Conservation (phyloP, 2,888 invertebrate genomes). For the Rhamnusium bicolor region DNA sequence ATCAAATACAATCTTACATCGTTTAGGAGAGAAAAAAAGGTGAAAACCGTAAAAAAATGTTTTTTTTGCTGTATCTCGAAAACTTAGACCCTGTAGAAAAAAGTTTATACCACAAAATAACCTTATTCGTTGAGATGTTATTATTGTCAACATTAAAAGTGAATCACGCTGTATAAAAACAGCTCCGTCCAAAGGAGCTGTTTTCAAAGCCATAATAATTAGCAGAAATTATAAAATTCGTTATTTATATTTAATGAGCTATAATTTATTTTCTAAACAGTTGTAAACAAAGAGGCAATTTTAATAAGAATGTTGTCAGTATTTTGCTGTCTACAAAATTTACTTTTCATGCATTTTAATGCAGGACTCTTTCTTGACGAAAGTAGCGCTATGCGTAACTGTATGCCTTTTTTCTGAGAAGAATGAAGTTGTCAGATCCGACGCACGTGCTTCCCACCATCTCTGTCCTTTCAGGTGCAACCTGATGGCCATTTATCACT, state of each 20-base stretch:
- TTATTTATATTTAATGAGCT: not conserved
- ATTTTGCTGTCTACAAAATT: not conserved
- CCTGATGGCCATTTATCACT: too few relatives aligned
- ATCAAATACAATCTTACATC: too few relatives aligned
- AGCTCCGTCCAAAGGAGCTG: too few relatives aligned
- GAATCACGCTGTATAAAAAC: too few relatives aligned
- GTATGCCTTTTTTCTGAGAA: not conserved
- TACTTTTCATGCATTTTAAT: not conserved
- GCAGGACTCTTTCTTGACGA: not conserved
- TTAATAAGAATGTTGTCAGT: not conserved
- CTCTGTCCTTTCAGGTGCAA: not conserved
- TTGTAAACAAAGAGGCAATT: not conserved
- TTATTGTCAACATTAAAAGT: too few relatives aligned
- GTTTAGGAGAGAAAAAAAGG: too few relatives aligned
- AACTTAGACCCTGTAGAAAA: too few relatives aligned
- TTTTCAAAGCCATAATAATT: not conserved
- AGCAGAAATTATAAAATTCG: not conserved
- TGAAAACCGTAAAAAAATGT: too few relatives aligned
- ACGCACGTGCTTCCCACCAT: not conserved
- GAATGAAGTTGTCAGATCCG: not conserved
- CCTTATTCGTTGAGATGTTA: too few relatives aligned
- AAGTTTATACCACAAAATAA: too few relatives aligned
- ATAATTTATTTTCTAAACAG: not conserved
- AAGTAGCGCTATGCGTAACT: not conserved
- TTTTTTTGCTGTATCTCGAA: too few relatives aligned